A percentile compares a stretch with the other conserved stretches of the same genome.
Evolutionary conservation across 35 echinoderm and acorn worm genomes (phyloP).

Genomic region (Ophioderma brevispina): DNA sequence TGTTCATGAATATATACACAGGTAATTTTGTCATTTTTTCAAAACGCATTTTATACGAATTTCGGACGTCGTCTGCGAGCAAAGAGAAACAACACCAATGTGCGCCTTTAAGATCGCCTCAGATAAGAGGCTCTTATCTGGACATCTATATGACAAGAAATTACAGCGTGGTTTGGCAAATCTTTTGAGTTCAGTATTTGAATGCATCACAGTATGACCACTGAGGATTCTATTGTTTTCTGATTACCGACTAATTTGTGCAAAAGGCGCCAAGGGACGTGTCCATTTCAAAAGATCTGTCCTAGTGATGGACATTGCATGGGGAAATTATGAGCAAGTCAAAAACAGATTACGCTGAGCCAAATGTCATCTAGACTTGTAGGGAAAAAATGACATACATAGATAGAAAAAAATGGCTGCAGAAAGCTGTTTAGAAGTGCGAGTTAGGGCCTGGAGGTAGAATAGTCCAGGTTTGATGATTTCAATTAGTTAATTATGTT

Average conservation of each 20-base stretch:
- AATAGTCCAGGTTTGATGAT: too few relatives aligned
- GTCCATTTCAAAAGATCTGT: background rate
- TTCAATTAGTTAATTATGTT: too few relatives aligned
- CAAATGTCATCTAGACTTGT: background rate
- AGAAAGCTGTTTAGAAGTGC: background rate
- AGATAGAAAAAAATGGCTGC: background rate
- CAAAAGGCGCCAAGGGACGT: background rate
- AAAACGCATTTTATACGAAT: too few relatives aligned
- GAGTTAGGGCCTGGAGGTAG: background rate
- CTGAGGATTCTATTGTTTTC: background rate
- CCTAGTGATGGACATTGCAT: background rate
- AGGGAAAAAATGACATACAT: background rate
- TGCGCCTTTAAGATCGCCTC: background rate
- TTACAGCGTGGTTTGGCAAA: background rate
- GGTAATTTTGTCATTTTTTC: too few relatives aligned
- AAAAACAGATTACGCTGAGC: background rate
- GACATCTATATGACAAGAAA: background rate
- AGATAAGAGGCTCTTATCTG: background rate
- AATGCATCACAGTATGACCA: background rate
- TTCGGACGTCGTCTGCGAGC: too few relatives aligned
- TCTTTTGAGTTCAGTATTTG: background rate
- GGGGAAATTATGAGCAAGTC: background rate
- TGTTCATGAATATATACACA: too few relatives aligned
- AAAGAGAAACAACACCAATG: background rate
- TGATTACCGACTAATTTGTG: background rate